phyloP scores from a whole-genome alignment of 2,888 invertebrate species.

The Tipula vernalis region DNA sequence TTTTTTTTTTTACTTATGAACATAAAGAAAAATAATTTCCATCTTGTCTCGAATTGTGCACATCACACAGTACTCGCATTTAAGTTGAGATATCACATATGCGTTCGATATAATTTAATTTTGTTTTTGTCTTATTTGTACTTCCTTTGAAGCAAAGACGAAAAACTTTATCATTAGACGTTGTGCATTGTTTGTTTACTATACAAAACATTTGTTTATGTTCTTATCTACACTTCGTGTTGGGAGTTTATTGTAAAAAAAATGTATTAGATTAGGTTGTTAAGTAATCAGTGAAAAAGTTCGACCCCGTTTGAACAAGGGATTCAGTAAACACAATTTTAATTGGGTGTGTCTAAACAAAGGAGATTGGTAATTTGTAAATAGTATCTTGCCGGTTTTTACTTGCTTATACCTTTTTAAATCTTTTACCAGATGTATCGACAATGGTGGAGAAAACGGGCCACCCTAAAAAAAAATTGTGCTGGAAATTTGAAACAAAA shows the following conservation, averaged over 20 bases:
- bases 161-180: background rate
- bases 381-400: too few relatives aligned
- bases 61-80: background rate
- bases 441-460: too few relatives aligned
- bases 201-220: background rate
- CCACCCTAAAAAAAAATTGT: too few relatives aligned
- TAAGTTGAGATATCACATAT: background rate
- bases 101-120: background rate
- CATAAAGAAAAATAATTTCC: background rate
- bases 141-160: background rate
- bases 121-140: background rate
- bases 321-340: background rate
- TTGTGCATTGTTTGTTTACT: background rate
- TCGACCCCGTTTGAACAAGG: background rate
- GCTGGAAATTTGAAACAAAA: too few relatives aligned
- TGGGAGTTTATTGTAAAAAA: background rate
- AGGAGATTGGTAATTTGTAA: too few relatives aligned
- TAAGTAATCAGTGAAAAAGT: background rate
- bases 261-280: background rate
- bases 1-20: background rate
- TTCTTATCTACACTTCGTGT: background rate
- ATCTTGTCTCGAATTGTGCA: background rate
- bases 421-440: too few relatives aligned
- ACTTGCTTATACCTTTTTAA: too few relatives aligned
- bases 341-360: background rate